These are phyloP conservation scores for Antennarius striatus DNA, from an alignment of 2,113 vertebrate genomes.

Conservation along the genomic window DNA sequence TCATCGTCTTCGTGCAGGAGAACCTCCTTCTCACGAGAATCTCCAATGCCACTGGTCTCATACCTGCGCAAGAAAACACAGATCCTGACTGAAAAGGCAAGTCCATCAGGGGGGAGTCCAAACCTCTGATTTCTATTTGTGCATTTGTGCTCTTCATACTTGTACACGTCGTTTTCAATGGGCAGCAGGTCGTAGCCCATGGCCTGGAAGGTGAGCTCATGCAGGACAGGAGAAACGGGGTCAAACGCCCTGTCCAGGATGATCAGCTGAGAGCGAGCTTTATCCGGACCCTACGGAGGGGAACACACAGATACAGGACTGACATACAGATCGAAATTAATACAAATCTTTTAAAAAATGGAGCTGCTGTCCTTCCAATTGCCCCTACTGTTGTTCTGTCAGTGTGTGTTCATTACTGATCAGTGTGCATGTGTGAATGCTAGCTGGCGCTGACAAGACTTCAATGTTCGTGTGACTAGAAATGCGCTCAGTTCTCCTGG, in stretches of 20 bases:
- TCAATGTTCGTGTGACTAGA: too few species aligned
- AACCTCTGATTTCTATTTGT: not conserved
- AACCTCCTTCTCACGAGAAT: constrained; percentile 92
- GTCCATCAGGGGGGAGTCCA: not conserved
- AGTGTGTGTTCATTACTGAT: too few species aligned
- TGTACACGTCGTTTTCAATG: constrained; percentile 97
- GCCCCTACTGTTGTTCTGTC: too few species aligned
- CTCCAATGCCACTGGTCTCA: constrained; percentile 94
- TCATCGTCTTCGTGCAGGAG: constrained; percentile 97
- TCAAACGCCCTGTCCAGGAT: constrained; percentile 97
- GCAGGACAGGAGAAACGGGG: constrained; percentile 90
- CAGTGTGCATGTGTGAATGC: too few species aligned
- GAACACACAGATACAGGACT: not conserved
- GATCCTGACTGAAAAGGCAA: not conserved
- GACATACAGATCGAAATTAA: not conserved
- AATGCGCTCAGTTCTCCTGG: not conserved
- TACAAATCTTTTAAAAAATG: too few species aligned
- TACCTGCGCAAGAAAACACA: constrained; percentile 79
- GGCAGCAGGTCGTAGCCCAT: constrained; percentile 98
- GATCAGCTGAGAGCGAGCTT: constrained; percentile 95
- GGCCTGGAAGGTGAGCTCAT: constrained; percentile 96
- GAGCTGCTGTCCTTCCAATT: too few species aligned
- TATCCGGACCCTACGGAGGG: constrained; percentile 88
- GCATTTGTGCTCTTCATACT: constrained; percentile 68
- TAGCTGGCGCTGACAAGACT: too few species aligned